A percentile compares a stretch with the other conserved stretches of the same genome.
These are phyloP conservation scores for Diachasma alloeum DNA, from an alignment of 1,140 invertebrate genomes.

Conservation along the genomic window DNA sequence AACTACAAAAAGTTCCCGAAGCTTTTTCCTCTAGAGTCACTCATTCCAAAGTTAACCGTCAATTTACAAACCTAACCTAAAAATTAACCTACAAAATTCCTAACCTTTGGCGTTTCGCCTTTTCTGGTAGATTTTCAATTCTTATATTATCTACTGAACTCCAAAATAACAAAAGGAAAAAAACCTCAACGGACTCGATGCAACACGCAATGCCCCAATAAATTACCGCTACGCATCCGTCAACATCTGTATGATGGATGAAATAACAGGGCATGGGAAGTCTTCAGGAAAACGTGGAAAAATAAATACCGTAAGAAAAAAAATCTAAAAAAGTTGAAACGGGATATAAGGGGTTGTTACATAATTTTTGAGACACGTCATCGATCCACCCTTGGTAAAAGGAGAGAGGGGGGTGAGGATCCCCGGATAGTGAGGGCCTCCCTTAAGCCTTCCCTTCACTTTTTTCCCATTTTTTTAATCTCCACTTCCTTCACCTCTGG, in stretches of 20 bases:
- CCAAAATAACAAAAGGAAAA: too few species aligned
- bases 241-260: neutral
- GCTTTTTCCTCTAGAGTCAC: too few species aligned
- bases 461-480: neutral
- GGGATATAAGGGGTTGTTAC: constrained; percentile 1
- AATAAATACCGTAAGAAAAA: neutral
- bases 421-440: neutral
- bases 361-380: neutral
- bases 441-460: constrained; percentile 2
- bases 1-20: too few species aligned
- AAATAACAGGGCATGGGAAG: neutral
- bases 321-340: neutral
- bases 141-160: too few species aligned
- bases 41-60: too few species aligned
- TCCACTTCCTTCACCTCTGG: neutral
- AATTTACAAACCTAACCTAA: too few species aligned
- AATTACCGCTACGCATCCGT: neutral
- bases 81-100: too few species aligned
- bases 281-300: neutral
- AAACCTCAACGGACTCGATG: too few species aligned
- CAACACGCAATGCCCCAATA: neutral
- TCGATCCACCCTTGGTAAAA: neutral
- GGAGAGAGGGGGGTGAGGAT: neutral
- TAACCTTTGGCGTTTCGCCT: too few species aligned
- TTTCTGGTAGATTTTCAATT: too few species aligned